Conservation (phyloP, 2,888 invertebrate species). For the Cantharis rufa region DNA sequence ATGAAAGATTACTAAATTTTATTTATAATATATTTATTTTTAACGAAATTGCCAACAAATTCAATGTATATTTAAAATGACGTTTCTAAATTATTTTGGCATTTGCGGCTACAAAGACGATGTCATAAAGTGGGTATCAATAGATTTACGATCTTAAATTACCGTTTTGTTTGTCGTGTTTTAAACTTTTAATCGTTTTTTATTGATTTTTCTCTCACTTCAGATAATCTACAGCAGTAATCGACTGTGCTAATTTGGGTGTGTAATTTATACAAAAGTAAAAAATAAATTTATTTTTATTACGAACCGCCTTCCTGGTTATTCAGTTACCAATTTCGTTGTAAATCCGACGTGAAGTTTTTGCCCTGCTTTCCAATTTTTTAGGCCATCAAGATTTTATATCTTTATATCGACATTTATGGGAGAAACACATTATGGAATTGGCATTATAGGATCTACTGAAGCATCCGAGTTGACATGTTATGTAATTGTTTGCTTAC, state of each 20-base stretch:
- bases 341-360: background rate
- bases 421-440: background rate
- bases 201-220: background rate
- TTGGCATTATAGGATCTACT: background rate
- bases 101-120: background rate
- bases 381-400: background rate
- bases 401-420: background rate
- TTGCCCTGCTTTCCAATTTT: background rate
- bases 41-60: background rate
- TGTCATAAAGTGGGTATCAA: background rate
- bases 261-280: background rate
- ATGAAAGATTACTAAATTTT: background rate
- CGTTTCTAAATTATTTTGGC: background rate
- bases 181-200: background rate
- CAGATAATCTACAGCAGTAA: background rate
- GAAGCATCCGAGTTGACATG: background rate
- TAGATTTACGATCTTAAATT: background rate
- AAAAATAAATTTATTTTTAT: background rate
- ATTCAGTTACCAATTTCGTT: background rate
- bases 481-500: conserved; percentile 3
- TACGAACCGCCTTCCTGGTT: background rate
- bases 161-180: background rate
- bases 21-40: background rate
- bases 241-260: background rate
- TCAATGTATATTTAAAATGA: background rate